These are phyloP conservation scores for Nasonia giraulti DNA, from an alignment of 1,140 invertebrate genomes.

Conservation along the genomic window DNA sequence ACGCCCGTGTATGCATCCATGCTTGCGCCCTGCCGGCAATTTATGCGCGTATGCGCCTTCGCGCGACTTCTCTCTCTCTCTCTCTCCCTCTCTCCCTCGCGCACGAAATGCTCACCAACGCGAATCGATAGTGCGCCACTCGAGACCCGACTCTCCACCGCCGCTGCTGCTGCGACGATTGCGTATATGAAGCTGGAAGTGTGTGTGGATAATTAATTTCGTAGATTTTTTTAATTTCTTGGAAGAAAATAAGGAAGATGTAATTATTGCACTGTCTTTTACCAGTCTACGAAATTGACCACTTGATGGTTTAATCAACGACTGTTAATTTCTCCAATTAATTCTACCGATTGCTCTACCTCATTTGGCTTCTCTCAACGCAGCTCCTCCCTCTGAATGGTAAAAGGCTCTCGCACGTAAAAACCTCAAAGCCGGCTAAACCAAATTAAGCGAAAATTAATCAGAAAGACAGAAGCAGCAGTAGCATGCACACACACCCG, in stretches of 20 bases:
- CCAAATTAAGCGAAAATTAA: slow-evolving; percentile 37
- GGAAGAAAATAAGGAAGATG: not conserved
- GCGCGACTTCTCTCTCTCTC: not conserved
- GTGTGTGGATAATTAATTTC: too few species aligned
- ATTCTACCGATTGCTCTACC: too few species aligned
- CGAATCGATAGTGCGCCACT: slow-evolving; percentile 36
- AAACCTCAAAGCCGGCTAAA: slow-evolving; percentile 12
- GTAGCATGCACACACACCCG: not conserved
- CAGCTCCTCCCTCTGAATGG: too few species aligned
- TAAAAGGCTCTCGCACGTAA: not conserved
- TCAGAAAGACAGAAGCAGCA: slow-evolving; percentile 11
- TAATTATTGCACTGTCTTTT: too few species aligned
- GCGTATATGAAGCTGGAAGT: too few species aligned
- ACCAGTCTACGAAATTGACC: too few species aligned
- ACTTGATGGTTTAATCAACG: too few species aligned
- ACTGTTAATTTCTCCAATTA: too few species aligned
- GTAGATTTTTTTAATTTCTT: not conserved
- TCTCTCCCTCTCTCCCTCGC: not conserved
- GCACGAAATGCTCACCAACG: slow-evolving; percentile 27
- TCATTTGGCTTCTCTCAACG: too few species aligned
- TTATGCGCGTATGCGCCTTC: slow-evolving; percentile 44
- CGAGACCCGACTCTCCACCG: not conserved
- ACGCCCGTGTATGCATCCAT: slow-evolving; percentile 9
- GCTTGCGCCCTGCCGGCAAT: slow-evolving; percentile 44
- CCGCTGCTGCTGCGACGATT: not conserved